phyloP scores from a whole-genome alignment of 2,888 invertebrate genomes.

The Phortica magna region DNA sequence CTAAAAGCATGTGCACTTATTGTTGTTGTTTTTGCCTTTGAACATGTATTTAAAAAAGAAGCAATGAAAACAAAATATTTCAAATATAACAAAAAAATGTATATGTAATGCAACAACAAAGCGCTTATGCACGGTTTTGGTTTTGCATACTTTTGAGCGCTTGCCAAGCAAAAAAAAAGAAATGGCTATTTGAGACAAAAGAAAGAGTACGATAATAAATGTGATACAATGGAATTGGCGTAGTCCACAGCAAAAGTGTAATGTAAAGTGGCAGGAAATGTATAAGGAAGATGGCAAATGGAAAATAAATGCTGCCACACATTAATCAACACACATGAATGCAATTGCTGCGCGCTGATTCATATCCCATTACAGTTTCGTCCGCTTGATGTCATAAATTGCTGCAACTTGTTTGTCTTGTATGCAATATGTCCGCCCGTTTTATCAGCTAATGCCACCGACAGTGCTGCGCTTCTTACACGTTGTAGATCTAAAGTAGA shows the following conservation, averaged over 20 bases:
- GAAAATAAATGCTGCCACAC: slow-evolving; percentile 63
- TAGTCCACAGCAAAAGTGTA: not conserved
- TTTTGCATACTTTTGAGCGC: slow-evolving; percentile 27
- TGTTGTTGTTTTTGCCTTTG: not conserved
- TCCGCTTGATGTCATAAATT: slow-evolving; percentile 56
- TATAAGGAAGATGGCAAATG: slow-evolving; percentile 55
- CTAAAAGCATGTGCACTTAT: not conserved
- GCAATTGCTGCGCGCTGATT: slow-evolving; percentile 59
- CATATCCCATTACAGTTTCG: slow-evolving; percentile 67
- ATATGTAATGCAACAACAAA: too few species aligned
- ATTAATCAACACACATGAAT: slow-evolving; percentile 68
- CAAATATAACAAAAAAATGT: too few species aligned
- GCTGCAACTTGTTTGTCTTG: slow-evolving; percentile 50
- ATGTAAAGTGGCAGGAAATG: slow-evolving; percentile 32
- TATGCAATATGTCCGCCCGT: slow-evolving; percentile 32
- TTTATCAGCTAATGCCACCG: slow-evolving; percentile 26
- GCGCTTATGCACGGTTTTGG: slow-evolving; percentile 4
- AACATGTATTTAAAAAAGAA: not conserved
- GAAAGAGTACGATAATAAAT: not conserved
- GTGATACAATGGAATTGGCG: not conserved
- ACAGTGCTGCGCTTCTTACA: not conserved
- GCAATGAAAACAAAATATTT: slow-evolving; percentile 10
- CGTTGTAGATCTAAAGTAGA: slow-evolving; percentile 41
- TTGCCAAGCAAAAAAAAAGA: slow-evolving; percentile 9
- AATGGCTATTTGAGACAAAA: not conserved